These are phyloP conservation scores for Reticulitermes speratus DNA, from an alignment of 1,140 invertebrate genomes.

Conservation along the genomic window DNA sequence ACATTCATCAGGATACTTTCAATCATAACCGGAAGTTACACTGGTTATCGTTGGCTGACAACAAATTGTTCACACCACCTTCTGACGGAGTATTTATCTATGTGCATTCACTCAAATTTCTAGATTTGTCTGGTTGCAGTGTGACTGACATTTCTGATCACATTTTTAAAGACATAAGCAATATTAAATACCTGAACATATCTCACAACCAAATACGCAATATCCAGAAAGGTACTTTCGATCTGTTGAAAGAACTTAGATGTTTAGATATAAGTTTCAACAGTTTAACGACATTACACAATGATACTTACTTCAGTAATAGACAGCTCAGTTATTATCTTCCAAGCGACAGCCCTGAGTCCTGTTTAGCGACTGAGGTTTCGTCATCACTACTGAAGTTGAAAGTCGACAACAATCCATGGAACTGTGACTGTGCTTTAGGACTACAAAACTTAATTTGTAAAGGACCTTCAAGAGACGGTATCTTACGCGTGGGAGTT, in stretches of 20 bases:
- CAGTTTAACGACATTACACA: neutral
- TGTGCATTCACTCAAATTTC: neutral
- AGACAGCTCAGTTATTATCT: no score
- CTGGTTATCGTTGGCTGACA: neutral
- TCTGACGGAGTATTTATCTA: neutral
- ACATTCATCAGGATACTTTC: neutral
- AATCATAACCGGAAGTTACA: neutral
- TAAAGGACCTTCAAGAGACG: neutral
- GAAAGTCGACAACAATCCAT: neutral
- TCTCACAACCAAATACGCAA: neutral
- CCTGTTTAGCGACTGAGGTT: no score
- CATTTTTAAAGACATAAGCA: neutral
- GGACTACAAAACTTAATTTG: neutral
- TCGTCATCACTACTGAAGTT: no score
- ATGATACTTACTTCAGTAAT: neutral
- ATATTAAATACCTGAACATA: neutral
- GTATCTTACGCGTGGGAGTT: neutral
- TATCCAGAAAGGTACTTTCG: neutral
- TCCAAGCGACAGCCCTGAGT: no score
- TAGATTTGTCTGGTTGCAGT: conserved; percentile 1
- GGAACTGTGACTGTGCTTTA: neutral
- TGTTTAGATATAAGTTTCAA: neutral
- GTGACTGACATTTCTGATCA: neutral
- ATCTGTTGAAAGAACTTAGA: neutral
- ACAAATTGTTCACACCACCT: neutral